Evolutionary conservation across 2,888 invertebrate species (phyloP), one percentile per base, ranked within the genome.

Genomic region (Ennomos erosarius): DNA sequence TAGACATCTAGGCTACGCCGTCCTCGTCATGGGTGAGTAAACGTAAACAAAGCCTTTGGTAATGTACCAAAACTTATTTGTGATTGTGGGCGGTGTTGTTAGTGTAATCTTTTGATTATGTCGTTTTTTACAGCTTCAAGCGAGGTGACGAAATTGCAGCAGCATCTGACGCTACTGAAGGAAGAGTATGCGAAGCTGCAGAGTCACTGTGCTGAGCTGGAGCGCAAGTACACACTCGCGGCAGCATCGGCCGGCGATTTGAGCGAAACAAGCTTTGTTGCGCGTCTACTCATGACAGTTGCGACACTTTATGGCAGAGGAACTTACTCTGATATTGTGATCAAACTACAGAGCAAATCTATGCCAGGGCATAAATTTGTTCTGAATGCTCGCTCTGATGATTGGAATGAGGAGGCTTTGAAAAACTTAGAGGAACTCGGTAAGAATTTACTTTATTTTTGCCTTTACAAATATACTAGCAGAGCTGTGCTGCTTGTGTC

Each of bases 131-230:
- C 79, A 94, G 94, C 93, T 75, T 93, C 93, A 63, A 93, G 92
- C 68, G 94, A 95, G 84, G 93, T 93, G 71, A 92, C 93, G 60
- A 95, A 95, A 85, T 91, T 96, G 72, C 97, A 98, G 84, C 97
- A 97, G 82, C 98, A 98, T 83, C 92, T 99, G 67, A 88, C 95
- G 56, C 93, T 99, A 59, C 93, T 99, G 63, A 95, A 97, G 75
- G 97, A 98, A 71, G 98, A 99, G 86, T 98, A 98, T 87, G 96
- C 97, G 8, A 98, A 97, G 86, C 92, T 99, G 35, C 98, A 98
- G 82, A 94, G 94, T 47, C 95, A 95, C 65, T 96, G 97, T 78
- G 94, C 95, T 8, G 97, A 98, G 73, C 85, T 98, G 34, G 97
- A 98, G 81, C 94, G 95, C 67, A 97, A 97, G 85, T 97, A 97